Percentiles rank a stretch among this genome's conserved stretches.
Conservation (phyloP, 2,888 invertebrate genomes). For the Proisotoma minuta region DNA sequence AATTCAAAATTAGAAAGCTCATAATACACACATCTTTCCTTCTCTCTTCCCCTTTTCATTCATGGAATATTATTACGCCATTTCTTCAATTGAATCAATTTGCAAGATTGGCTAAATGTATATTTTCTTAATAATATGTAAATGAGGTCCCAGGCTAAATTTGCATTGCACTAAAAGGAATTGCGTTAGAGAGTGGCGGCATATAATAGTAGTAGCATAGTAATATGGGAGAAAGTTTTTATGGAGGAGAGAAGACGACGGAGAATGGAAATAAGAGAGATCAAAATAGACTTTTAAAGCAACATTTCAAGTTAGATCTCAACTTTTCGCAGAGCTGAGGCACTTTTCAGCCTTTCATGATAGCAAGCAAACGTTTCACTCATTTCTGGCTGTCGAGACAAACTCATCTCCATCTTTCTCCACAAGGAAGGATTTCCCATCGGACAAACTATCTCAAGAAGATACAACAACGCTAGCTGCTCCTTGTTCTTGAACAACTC, state of each 20-base stretch:
- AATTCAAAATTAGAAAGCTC: constrained; percentile 6
- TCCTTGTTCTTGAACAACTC: not conserved
- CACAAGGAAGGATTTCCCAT: not conserved
- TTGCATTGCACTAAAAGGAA: not conserved
- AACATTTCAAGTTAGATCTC: constrained; percentile 45
- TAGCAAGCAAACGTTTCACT: constrained; percentile 26
- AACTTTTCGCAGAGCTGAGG: constrained; percentile 47
- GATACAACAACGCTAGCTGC: constrained; percentile 1
- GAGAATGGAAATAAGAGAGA: not conserved
- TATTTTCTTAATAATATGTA: not conserved
- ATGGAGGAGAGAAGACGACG: not conserved
- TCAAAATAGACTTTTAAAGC: constrained; percentile 32
- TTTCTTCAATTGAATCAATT: too few relatives aligned
- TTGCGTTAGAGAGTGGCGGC: not conserved
- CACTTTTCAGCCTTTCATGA: constrained; percentile 46
- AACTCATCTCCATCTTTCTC: constrained; percentile 33
- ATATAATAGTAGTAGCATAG: not conserved
- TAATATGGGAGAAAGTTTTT: not conserved
- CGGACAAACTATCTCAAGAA: not conserved
- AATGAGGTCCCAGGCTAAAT: not conserved
- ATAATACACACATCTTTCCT: too few relatives aligned
- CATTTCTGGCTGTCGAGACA: constrained; percentile 16
- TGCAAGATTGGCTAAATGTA: too few relatives aligned
- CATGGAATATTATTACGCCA: too few relatives aligned
- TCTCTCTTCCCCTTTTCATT: too few relatives aligned